Conservation (phyloP, 2,113 vertebrate genomes). For the Leptodactylus fuscus region DNA sequence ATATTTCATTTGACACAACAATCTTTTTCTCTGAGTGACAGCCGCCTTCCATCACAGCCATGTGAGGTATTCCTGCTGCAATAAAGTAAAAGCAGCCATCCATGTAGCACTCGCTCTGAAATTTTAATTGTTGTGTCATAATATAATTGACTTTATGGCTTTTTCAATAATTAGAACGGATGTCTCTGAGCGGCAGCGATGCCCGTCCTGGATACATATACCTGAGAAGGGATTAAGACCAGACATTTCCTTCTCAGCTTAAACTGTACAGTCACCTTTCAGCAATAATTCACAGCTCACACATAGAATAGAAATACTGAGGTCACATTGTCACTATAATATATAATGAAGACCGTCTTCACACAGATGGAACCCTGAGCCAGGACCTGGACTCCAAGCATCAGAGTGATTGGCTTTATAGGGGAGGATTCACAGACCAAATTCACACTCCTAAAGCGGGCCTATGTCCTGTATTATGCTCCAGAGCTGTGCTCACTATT, state of each 20-base stretch:
- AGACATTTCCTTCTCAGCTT: not conserved
- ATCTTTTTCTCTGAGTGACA: conserved; percentile 42
- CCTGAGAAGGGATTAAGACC: not conserved
- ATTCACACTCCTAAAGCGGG: too few relatives aligned
- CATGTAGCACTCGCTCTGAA: conserved; percentile 38
- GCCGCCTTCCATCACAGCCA: not conserved
- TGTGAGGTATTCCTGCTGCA: conserved; percentile 28
- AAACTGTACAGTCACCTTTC: not conserved
- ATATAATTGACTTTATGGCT: conserved; percentile 54
- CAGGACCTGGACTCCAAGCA: too few relatives aligned
- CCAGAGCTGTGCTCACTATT: too few relatives aligned
- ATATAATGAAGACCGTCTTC: too few relatives aligned
- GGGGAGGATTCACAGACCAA: too few relatives aligned
- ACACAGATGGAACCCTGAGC: too few relatives aligned
- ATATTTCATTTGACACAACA: conserved; percentile 31
- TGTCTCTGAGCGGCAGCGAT: conserved; percentile 7
- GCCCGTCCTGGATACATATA: not conserved
- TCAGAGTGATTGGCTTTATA: too few relatives aligned
- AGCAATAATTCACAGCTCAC: not conserved
- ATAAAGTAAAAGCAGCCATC: conserved; percentile 37
- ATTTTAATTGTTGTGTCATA: conserved; percentile 56
- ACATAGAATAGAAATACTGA: not conserved
- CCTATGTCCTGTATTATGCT: too few relatives aligned
- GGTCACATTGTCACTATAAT: not conserved
- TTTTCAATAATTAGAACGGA: conserved; percentile 44